These are phyloP conservation scores for Platynereis dumerilii DNA, from an alignment of 2,888 invertebrate genomes.

Conservation along the genomic window DNA sequence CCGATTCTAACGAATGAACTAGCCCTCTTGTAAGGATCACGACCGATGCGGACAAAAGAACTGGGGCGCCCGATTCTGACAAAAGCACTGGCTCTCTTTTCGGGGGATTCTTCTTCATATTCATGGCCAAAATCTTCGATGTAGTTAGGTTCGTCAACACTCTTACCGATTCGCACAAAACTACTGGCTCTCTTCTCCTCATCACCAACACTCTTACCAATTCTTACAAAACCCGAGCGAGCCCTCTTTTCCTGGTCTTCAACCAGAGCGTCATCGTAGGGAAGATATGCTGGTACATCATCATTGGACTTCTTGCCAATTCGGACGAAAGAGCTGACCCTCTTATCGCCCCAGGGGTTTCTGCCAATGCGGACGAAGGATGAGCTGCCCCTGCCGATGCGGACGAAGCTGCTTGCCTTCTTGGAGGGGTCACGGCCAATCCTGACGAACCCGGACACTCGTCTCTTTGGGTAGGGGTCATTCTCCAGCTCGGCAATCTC, in stretches of 20 bases:
- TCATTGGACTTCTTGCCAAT: slow-evolving; percentile 20
- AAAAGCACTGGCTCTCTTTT: slow-evolving; percentile 28
- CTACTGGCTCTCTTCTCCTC: slow-evolving; percentile 17
- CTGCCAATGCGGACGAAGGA: slow-evolving; percentile 25
- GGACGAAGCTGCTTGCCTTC: slow-evolving; percentile 25
- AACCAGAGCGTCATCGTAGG: background rate
- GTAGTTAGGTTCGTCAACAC: slow-evolving; percentile 4
- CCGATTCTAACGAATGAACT: slow-evolving; percentile 32
- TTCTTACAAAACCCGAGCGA: slow-evolving; percentile 17
- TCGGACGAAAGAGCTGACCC: slow-evolving; percentile 17
- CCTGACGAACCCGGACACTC: slow-evolving; percentile 24
- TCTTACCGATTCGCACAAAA: slow-evolving; percentile 31
- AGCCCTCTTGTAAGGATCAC: slow-evolving; percentile 7
- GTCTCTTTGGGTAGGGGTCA: slow-evolving; percentile 10
- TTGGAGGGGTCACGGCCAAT: slow-evolving; percentile 26
- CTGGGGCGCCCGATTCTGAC: slow-evolving; percentile 28
- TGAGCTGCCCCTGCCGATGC: slow-evolving; percentile 19
- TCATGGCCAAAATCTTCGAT: background rate
- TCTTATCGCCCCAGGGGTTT: background rate
- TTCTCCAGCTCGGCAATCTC: slow-evolving; percentile 7
- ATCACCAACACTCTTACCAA: slow-evolving; percentile 14
- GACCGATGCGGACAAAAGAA: slow-evolving; percentile 18
- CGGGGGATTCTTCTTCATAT: slow-evolving; percentile 3
- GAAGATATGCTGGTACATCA: background rate
- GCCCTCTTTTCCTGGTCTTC: slow-evolving; percentile 23